A percentile compares a stretch with the other conserved stretches of the same genome.
Conservation (phyloP, 1,140 invertebrate species). For the Notospermus geniculatus region DNA sequence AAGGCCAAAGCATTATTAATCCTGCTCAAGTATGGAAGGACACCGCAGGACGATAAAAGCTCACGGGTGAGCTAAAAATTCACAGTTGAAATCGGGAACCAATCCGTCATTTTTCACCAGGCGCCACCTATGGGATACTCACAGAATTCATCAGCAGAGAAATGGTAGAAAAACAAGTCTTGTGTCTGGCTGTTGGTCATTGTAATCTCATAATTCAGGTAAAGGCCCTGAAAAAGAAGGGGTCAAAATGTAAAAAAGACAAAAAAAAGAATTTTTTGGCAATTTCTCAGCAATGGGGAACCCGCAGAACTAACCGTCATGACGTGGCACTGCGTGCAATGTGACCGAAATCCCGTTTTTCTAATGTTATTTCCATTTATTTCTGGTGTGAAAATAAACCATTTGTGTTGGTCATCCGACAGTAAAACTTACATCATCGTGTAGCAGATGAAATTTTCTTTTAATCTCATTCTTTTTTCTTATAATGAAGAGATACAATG, state of each 20-base stretch:
- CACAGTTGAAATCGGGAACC: not conserved
- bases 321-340: too few species aligned
- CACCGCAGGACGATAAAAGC: not conserved
- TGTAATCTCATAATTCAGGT: conserved; percentile 68
- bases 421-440: too few species aligned
- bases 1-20: not conserved
- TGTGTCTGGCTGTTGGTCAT: conserved; percentile 78
- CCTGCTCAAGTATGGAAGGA: not conserved
- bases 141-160: conserved; percentile 92
- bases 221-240: conserved; percentile 62
- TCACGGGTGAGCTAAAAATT: not conserved
- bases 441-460: too few species aligned
- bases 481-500: too few species aligned
- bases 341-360: too few species aligned
- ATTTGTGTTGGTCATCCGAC: too few species aligned
- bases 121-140: conserved; percentile 56
- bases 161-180: conserved; percentile 80
- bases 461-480: too few species aligned
- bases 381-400: too few species aligned
- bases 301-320: too few species aligned
- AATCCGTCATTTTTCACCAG: not conserved
- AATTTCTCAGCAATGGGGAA: too few species aligned
- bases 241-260: conserved; percentile 4
- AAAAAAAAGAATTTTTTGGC: conserved; percentile 14
- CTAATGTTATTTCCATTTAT: too few species aligned